Percentiles rank a stretch among this genome's conserved stretches.
Conservation (phyloP, 2,113 vertebrate species). For the Ursus arctos region DNA sequence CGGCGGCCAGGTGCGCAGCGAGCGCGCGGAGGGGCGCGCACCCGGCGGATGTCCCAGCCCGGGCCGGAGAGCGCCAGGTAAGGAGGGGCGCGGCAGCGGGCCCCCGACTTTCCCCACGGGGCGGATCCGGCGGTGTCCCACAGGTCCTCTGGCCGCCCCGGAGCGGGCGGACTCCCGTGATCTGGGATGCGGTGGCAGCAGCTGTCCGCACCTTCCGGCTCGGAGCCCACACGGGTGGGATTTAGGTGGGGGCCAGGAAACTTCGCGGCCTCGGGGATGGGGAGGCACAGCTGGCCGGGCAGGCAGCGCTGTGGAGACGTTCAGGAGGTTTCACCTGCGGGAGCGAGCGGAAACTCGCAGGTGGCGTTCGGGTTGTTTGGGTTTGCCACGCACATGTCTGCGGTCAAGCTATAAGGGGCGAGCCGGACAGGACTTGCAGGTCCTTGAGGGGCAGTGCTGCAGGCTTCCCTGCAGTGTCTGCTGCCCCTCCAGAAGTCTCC, state of each 20-base stretch:
- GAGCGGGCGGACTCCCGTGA: not conserved
- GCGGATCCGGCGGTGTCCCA: not conserved
- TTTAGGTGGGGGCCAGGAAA: not conserved
- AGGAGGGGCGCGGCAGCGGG: not conserved
- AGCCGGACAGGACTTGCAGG: not conserved
- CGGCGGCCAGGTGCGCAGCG: conserved; percentile 72
- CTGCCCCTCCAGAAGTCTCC: not conserved
- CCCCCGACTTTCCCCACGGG: not conserved
- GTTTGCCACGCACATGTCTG: not conserved
- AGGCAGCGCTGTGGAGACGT: not conserved
- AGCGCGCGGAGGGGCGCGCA: conserved; percentile 41
- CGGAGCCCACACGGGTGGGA: not conserved
- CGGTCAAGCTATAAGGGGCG: not conserved
- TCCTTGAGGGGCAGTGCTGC: not conserved
- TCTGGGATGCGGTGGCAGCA: not conserved
- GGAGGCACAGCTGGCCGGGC: not conserved
- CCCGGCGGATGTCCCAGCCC: conserved; percentile 67
- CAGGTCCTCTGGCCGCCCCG: too few species aligned
- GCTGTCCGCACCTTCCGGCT: not conserved
- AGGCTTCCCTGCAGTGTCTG: not conserved
- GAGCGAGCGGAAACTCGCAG: not conserved
- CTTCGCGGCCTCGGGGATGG: not conserved
- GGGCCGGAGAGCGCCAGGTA: conserved; percentile 71
- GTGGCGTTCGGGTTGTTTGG: not conserved
- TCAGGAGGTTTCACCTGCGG: not conserved